Conservation (phyloP, 2,797 vertebrate genomes). For the Syngnathus acus region DNA sequence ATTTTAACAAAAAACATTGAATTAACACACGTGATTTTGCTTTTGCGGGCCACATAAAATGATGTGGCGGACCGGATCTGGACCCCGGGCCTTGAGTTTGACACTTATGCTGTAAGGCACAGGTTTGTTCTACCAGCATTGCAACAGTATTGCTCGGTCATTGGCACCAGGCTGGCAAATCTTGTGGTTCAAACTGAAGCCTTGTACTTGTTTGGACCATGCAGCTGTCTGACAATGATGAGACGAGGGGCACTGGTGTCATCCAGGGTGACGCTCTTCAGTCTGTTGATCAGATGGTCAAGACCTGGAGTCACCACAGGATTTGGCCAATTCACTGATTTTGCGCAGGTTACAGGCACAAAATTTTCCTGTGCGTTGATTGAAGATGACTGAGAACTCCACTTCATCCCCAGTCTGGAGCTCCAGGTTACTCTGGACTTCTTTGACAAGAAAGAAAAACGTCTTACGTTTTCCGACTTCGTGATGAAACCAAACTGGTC, state of each 20-base stretch:
- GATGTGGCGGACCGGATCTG: no score
- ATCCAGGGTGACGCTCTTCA: conserved; percentile 97
- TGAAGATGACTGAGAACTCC: conserved; percentile 95
- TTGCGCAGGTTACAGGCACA: conserved; percentile 97
- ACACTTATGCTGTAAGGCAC: no score
- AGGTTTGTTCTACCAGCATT: conserved; percentile 42
- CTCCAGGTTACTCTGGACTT: conserved; percentile 95
- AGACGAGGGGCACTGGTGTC: conserved; percentile 92
- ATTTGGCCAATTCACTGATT: conserved; percentile 65
- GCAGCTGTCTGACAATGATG: conserved; percentile 92
- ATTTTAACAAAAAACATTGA: no score
- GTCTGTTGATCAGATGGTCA: conserved; percentile 89
- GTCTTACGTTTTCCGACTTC: conserved; percentile 99
- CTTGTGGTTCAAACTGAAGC: conserved; percentile 96
- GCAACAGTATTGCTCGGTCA: conserved; percentile 76
- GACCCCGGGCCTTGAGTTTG: no score
- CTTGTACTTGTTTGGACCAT: conserved; percentile 92
- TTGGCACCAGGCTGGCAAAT: conserved; percentile 93
- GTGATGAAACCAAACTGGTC: conserved; percentile 99
- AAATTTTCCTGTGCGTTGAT: conserved; percentile 97
- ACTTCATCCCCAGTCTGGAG: conserved; percentile 96
- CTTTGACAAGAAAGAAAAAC: conserved; percentile 98
- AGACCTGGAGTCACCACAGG: conserved; percentile 89
- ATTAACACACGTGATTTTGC: no score
- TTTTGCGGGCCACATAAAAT: no score